Base-by-base conservation (phyloP, 2,113 vertebrate genomes). In the Ceyx margarethae region DNA sequence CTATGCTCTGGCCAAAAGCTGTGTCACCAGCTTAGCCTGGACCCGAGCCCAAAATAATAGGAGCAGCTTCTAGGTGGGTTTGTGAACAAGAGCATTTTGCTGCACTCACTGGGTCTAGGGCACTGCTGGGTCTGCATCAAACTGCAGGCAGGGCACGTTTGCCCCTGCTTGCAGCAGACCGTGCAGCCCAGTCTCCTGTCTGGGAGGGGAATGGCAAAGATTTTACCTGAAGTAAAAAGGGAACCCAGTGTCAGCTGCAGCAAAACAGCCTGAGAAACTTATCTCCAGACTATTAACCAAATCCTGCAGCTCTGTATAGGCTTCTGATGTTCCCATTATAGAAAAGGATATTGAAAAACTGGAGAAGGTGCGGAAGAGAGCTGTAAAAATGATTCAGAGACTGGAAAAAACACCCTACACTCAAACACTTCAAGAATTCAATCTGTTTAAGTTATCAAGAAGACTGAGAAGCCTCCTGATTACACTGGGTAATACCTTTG, bases 291-390 rank as follows among this genome's bases (percentile, higher is more conserved):
- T 66, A 82, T 92, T 92, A 91, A 79, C 86, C 87, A 85, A 81
- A 61, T 25, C 22, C 42, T 58, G 58, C 71, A 46, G 54, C 37
- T 14, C 62, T 1, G 13, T 35, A 50, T 13, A 29, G 54, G n/a
- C 64, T 94, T 80, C 87, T 93, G 91, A 95, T 85, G 85, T 69
- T 87, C 90, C 60, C 64, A 23, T 94, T 94, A 80, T 66, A 80
- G 89, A 85, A 82, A 91, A 89, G 91, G 85, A 94, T 95, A 95
- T 94, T 95, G 91, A 80, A 96, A 94, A 96, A 95, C 94, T 94
- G 80, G 90, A 95, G 95, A 95, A 96, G 92, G 94, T 96, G 94
- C 42, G 87, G 90, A 95, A 94, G 91, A 93, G 82, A 83, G 65
- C 48, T 0, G 1, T 95, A 94, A 96, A 96, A 95, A 84, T 95